These are phyloP conservation scores for Trypoxylus dichotomus DNA, from an alignment of 1,140 invertebrate species.

Conservation along the genomic window DNA sequence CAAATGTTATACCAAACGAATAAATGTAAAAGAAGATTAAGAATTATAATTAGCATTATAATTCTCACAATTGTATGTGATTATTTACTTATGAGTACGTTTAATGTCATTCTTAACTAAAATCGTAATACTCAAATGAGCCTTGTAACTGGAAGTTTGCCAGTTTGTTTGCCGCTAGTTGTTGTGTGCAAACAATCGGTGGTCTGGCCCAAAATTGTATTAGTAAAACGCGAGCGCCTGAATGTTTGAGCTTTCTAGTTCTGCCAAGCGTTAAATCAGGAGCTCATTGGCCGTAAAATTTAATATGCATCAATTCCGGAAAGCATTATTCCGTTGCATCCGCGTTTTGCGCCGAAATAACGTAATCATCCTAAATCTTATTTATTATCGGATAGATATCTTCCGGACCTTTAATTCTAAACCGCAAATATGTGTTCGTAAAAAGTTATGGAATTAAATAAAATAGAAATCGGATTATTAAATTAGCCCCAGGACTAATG, in stretches of 20 bases:
- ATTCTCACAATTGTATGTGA: background rate
- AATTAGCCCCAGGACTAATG: too few species aligned
- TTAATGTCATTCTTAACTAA: background rate
- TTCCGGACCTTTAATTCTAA: background rate
- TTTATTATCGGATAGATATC: background rate
- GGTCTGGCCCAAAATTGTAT: background rate
- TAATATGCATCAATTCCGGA: background rate
- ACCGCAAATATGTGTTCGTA: background rate
- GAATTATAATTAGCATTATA: background rate
- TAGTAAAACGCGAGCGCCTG: background rate
- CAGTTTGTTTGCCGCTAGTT: background rate
- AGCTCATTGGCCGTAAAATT: conserved; percentile 1
- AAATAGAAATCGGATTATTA: too few species aligned
- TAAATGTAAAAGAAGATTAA: too few species aligned
- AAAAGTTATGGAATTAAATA: too few species aligned
- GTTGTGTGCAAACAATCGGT: background rate
- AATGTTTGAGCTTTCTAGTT: background rate
- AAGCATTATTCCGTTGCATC: background rate
- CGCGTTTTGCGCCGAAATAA: background rate
- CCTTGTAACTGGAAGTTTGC: background rate
- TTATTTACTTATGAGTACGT: background rate
- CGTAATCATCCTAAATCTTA: background rate
- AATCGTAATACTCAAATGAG: background rate
- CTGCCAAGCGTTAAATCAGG: background rate
- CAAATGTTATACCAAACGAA: too few species aligned